Evolutionary conservation across 1,140 invertebrate genomes (phyloP).

Genomic region (Eulimnadia texana): DNA sequence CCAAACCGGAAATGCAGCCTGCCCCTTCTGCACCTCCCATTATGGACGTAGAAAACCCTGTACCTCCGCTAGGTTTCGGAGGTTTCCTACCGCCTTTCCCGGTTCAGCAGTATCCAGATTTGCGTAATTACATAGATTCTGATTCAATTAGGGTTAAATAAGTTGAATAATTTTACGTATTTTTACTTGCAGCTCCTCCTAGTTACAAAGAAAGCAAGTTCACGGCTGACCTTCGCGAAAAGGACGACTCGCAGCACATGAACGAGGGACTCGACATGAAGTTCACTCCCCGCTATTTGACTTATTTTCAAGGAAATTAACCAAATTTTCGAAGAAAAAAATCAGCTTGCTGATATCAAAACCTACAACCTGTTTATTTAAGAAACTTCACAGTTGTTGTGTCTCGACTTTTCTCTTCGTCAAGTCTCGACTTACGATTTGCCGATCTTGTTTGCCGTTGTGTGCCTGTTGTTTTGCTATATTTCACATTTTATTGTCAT

Average conservation of each 20-base stretch:
- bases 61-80: neutral
- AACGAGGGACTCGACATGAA: slow-evolving; percentile 4
- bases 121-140: too few relatives aligned
- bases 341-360: too few relatives aligned
- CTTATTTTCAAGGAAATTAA: too few relatives aligned
- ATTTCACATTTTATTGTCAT: too few relatives aligned
- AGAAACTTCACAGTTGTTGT: too few relatives aligned
- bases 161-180: neutral
- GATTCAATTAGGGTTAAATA: too few relatives aligned
- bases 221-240: neutral
- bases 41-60: neutral
- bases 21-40: slow-evolving; percentile 4
- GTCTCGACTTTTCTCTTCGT: too few relatives aligned
- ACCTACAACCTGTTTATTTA: too few relatives aligned
- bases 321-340: neutral
- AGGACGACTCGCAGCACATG: slow-evolving; percentile 7
- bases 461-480: too few relatives aligned
- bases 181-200: slow-evolving; percentile 2
- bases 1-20: too few relatives aligned
- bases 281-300: neutral
- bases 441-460: too few relatives aligned
- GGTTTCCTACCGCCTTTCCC: slow-evolving; percentile 7
- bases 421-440: too few relatives aligned
- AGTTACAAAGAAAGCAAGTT: slow-evolving; percentile 8
- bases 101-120: slow-evolving; percentile 7